Evolutionary conservation across 2,888 invertebrate species (phyloP).

Genomic region (Reticulitermes lucifugus): DNA sequence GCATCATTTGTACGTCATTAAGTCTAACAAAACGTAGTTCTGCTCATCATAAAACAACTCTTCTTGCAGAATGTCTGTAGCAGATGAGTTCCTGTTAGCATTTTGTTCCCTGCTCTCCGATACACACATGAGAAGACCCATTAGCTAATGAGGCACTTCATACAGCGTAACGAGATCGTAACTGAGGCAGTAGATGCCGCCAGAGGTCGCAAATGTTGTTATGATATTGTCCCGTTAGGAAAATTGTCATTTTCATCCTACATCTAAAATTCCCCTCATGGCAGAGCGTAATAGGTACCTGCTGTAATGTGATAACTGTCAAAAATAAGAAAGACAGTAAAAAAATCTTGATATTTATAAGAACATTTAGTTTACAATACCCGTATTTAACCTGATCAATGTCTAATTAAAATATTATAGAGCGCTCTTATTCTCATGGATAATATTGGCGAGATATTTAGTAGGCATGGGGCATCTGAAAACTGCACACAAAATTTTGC

Average conservation of each 20-base stretch:
- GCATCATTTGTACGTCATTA: not conserved
- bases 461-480: too few relatives aligned
- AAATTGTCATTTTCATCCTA: not conserved
- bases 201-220: not conserved
- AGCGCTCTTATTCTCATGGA: too few relatives aligned
- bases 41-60: not conserved
- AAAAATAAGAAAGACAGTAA: too few relatives aligned
- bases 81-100: not conserved
- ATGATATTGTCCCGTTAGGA: not conserved
- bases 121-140: not conserved
- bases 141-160: constrained; percentile 40
- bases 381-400: too few relatives aligned
- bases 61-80: not conserved
- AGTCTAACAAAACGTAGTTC: not conserved
- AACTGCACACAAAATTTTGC: too few relatives aligned
- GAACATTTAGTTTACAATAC: too few relatives aligned
- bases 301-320: too few relatives aligned
- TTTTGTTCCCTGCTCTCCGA: not conserved
- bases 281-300: too few relatives aligned
- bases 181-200: not conserved
- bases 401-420: too few relatives aligned
- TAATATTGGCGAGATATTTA: too few relatives aligned
- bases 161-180: not conserved
- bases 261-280: too few relatives aligned
- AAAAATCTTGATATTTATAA: too few relatives aligned